phyloP scores from a whole-genome alignment of 2,888 invertebrate species.

The Norana najaformis region DNA sequence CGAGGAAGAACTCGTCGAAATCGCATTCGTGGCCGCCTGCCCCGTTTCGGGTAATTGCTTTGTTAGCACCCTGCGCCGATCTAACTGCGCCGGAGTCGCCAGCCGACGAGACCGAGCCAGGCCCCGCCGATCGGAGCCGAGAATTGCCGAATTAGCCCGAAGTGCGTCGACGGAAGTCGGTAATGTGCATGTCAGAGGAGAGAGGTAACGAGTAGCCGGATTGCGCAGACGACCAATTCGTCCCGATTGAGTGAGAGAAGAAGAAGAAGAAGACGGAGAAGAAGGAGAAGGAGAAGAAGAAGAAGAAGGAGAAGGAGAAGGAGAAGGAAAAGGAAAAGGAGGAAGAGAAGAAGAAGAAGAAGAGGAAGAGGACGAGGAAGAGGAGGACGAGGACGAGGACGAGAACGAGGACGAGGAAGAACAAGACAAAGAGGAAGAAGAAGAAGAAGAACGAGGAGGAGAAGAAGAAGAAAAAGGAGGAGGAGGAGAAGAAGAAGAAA shows the following conservation, averaged over 20 bases:
- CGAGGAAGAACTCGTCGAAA: neutral
- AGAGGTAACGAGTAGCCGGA: neutral
- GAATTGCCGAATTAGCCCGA: conserved; percentile 4
- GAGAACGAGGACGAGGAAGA: neutral
- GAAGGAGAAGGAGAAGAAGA: neutral
- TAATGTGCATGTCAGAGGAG: conserved; percentile 2
- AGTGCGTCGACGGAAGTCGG: neutral
- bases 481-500: conserved; percentile 47
- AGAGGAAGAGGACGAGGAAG: neutral
- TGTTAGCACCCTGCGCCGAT: conserved; percentile 2
- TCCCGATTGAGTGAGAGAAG: neutral
- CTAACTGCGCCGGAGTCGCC: neutral
- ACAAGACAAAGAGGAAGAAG: neutral
- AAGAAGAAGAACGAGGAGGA: neutral
- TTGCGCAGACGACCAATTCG: neutral
- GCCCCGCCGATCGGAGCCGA: neutral
- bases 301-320: neutral
- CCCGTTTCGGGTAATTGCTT: neutral
- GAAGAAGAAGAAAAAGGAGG: conserved; percentile 41
- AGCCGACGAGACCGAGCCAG: neutral
- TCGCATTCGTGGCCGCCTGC: too few relatives aligned
- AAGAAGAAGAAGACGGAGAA: neutral
- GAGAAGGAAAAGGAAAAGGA: neutral
- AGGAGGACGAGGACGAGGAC: neutral
- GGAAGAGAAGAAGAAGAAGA: neutral